Evolutionary conservation across 1,140 invertebrate species (phyloP).

Genomic region (Cydia fagiglandana): DNA sequence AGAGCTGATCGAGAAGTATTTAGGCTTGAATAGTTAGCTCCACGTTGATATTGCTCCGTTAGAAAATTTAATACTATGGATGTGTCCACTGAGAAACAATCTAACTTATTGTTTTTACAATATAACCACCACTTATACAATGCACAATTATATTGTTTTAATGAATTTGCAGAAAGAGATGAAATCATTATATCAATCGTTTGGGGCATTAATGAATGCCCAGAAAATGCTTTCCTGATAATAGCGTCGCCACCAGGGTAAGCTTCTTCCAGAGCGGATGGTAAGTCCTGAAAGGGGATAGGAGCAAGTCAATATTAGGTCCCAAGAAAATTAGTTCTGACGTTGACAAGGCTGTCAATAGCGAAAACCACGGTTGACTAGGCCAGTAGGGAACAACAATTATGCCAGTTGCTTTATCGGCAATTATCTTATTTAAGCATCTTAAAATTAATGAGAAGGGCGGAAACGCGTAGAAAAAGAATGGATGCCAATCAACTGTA

Average conservation of each 20-base stretch:
- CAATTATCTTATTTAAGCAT: background rate
- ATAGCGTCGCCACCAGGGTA: constrained; percentile 33
- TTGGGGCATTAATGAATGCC: background rate
- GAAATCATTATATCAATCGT: constrained; percentile 34
- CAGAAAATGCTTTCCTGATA: constrained; percentile 32
- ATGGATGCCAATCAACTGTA: background rate
- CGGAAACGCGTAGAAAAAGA: background rate
- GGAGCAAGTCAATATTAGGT: constrained; percentile 4
- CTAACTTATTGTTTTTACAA: constrained; percentile 28
- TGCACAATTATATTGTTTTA: constrained; percentile 33
- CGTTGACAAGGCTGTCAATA: background rate
- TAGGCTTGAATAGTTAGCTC: constrained; percentile 32
- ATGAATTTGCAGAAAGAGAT: constrained; percentile 25
- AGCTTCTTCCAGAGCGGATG: constrained; percentile 22
- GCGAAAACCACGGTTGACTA: background rate
- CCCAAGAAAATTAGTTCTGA: constrained; percentile 15
- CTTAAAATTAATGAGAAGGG: background rate
- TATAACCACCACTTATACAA: constrained; percentile 36
- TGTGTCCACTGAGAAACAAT: background rate
- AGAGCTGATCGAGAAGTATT: constrained; percentile 36
- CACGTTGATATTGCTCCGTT: background rate
- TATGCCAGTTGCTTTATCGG: constrained; percentile 6
- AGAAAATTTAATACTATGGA: constrained; percentile 31
- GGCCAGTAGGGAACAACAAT: constrained; percentile 14
- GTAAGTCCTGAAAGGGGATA: constrained; percentile 33